Conservation (phyloP, 2,888 invertebrate species). For the Ormyrus thymus region DNA sequence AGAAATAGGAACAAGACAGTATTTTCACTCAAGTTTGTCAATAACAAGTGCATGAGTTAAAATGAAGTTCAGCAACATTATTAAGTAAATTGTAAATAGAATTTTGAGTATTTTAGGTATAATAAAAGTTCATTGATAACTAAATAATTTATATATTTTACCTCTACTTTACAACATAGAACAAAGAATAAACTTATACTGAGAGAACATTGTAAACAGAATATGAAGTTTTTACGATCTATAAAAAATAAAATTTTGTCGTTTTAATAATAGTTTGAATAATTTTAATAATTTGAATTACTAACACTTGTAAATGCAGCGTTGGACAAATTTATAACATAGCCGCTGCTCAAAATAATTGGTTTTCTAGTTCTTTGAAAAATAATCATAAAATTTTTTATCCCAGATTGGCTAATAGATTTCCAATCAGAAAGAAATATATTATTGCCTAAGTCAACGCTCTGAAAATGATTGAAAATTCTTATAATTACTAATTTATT, state of each 20-base stretch:
- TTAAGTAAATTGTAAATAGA: background rate
- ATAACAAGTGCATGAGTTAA: background rate
- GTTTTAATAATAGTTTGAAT: too few species aligned
- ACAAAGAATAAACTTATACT: constrained; percentile 8
- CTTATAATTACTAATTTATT: too few species aligned
- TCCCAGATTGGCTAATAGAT: background rate
- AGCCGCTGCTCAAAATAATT: constrained; percentile 35
- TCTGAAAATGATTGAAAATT: constrained; percentile 10
- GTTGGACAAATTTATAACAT: constrained; percentile 38
- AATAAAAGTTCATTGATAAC: too few species aligned
- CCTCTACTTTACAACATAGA: background rate
- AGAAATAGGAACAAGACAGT: too few species aligned
- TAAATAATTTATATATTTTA: background rate
- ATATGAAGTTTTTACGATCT: constrained; percentile 42
- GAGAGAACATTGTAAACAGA: constrained; percentile 37
- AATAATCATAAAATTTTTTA: constrained; percentile 36
- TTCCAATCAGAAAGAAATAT: constrained; percentile 38
- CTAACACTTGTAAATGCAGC: constrained; percentile 39
- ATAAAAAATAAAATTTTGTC: background rate
- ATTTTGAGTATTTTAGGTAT: background rate
- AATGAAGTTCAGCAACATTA: too few species aligned
- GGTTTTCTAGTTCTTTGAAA: constrained; percentile 32
- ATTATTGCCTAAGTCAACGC: constrained; percentile 24
- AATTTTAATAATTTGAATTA: background rate
- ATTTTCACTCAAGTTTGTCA: too few species aligned